Conservation (phyloP, 2,888 invertebrate genomes). For the Cryptosula pallasiana region DNA sequence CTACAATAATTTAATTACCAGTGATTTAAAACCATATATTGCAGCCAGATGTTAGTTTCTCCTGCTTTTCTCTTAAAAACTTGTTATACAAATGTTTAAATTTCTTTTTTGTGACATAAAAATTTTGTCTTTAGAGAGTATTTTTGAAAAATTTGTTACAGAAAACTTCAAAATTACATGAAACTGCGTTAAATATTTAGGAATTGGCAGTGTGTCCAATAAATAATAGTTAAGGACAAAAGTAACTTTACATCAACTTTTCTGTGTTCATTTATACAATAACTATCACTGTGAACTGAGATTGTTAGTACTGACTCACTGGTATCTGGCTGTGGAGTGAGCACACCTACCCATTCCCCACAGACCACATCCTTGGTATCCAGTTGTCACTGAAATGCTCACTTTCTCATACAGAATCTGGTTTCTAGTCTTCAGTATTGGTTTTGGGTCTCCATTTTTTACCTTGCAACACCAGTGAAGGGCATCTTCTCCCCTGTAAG, state of each 20-base stretch:
- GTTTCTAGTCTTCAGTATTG: neutral
- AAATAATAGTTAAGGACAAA: too few species aligned
- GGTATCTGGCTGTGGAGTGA: slow-evolving; percentile 8
- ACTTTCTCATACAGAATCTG: slow-evolving; percentile 2
- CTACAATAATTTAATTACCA: too few species aligned
- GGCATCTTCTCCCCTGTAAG: neutral
- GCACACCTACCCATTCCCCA: slow-evolving; percentile 5
- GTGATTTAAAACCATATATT: neutral
- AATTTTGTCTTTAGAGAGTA: neutral
- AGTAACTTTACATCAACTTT: too few species aligned
- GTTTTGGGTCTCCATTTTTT: neutral
- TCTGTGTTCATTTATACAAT: too few species aligned
- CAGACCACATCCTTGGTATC: slow-evolving; percentile 7
- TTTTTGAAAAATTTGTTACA: too few species aligned
- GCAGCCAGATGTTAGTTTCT: too few species aligned
- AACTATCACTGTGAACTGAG: too few species aligned
- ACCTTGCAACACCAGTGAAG: slow-evolving; percentile 13
- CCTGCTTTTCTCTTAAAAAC: neutral
- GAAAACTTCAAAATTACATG: too few species aligned
- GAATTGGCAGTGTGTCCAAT: too few species aligned
- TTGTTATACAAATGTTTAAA: too few species aligned
- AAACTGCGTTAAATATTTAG: too few species aligned
- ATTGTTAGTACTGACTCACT: neutral
- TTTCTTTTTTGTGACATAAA: too few species aligned
- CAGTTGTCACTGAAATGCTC: slow-evolving; percentile 14